A percentile compares a stretch with the other conserved stretches of the same genome.
phyloP scores from a whole-genome alignment of 2,113 vertebrate genomes.

The Panthera leo region DNA sequence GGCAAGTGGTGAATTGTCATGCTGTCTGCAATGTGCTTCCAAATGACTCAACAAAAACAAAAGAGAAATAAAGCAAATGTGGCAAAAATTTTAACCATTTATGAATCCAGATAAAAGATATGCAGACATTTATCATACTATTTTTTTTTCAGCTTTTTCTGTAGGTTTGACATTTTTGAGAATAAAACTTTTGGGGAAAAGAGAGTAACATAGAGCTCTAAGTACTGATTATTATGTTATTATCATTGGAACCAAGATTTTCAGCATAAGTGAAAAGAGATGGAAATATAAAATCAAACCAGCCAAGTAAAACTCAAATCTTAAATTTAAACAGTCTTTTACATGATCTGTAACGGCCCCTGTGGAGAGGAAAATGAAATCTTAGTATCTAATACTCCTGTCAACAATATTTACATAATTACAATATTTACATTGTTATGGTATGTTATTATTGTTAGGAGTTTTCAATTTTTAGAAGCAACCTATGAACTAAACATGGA shows the following conservation, averaged over 20 bases:
- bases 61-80: neutral
- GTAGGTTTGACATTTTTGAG: neutral
- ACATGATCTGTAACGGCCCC: neutral
- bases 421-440: neutral
- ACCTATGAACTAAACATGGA: neutral
- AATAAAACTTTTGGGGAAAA: neutral
- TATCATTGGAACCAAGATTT: conserved; percentile 37
- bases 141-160: conserved; percentile 17
- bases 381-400: neutral
- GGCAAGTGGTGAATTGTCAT: neutral
- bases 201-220: neutral
- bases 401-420: neutral
- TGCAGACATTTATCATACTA: neutral
- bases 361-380: conserved; percentile 30
- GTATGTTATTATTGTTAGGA: neutral
- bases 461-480: conserved; percentile 42
- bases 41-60: conserved; percentile 50
- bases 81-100: neutral
- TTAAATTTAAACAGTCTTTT: conserved; percentile 1
- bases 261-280: conserved; percentile 1
- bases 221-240: neutral
- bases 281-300: conserved; percentile 34
- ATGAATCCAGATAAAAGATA: conserved; percentile 24
- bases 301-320: neutral
- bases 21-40: neutral